A percentile compares a stretch with the other conserved stretches of the same genome.
Evolutionary conservation across 2,113 vertebrate species (phyloP).

Genomic region (Leptodactylus fuscus): DNA sequence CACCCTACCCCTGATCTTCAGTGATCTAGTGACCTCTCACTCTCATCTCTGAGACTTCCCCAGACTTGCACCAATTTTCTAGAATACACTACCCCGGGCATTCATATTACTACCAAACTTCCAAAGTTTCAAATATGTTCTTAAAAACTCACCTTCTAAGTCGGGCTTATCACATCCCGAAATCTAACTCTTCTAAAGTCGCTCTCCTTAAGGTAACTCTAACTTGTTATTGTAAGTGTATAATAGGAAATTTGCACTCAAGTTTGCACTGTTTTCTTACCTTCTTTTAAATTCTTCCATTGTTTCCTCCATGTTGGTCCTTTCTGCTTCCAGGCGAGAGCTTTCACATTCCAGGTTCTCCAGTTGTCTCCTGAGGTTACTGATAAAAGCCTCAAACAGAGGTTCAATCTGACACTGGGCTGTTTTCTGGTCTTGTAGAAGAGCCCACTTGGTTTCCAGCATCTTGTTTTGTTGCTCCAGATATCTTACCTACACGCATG

Average conservation of each 20-base stretch:
- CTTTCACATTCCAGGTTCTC: conserved; percentile 79
- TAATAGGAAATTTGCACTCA: not conserved
- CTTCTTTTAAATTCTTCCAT: conserved; percentile 95
- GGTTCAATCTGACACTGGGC: conserved; percentile 78
- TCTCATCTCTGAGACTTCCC: too few species aligned
- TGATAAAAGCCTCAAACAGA: conserved; percentile 78
- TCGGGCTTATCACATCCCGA: too few species aligned
- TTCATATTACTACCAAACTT: too few species aligned
- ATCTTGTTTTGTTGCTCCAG: conserved; percentile 15
- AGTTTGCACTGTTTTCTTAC: conserved; percentile 71
- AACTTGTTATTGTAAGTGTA: too few species aligned
- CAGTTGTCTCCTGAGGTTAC: not conserved
- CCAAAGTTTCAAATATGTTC: too few species aligned
- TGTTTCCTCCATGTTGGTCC: conserved; percentile 85
- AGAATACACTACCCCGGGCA: too few species aligned
- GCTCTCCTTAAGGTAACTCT: too few species aligned
- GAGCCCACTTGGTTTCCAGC: conserved; percentile 6
- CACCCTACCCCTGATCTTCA: too few species aligned
- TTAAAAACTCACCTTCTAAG: too few species aligned
- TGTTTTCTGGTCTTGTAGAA: conserved; percentile 75
- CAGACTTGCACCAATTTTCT: too few species aligned
- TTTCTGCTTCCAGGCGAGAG: conserved; percentile 85
- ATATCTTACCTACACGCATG: not conserved
- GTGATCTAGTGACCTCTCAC: too few species aligned
- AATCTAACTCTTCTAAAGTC: too few species aligned